phyloP scores from a whole-genome alignment of 2,797 vertebrate species.

The Synanceia verrucosa region DNA sequence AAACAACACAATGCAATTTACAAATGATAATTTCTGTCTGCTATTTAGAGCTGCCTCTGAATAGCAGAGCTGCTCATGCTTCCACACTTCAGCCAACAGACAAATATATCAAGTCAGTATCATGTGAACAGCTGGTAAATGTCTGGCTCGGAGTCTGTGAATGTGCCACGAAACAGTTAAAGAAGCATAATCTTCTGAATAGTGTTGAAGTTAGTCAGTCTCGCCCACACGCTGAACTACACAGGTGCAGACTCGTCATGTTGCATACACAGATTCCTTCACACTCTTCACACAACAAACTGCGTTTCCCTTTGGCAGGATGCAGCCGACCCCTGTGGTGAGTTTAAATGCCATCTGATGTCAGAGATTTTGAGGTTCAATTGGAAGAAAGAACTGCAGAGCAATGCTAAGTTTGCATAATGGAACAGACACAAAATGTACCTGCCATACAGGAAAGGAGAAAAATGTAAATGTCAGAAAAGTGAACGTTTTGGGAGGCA shows the following conservation, averaged over 20 bases:
- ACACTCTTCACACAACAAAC: constrained; percentile 6
- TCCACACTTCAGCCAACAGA: neutral
- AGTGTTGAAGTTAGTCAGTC: neutral
- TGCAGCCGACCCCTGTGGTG: constrained; percentile 59
- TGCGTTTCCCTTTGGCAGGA: constrained; percentile 42
- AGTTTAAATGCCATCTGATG: constrained; percentile 73
- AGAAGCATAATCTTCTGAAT: neutral
- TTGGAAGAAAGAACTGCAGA: constrained; percentile 15
- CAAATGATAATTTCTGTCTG: constrained; percentile 5
- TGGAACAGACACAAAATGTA: constrained; percentile 44
- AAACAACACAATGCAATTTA: constrained; percentile 17
- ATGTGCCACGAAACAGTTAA: neutral
- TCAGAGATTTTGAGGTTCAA: constrained; percentile 48
- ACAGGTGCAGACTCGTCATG: neutral
- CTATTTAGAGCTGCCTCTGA: neutral
- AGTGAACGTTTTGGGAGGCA: constrained; percentile 15
- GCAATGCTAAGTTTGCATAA: constrained; percentile 58
- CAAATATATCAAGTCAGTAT: constrained; percentile 28
- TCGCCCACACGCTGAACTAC: neutral
- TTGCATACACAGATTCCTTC: constrained; percentile 11
- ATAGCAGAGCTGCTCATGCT: neutral
- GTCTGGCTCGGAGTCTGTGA: constrained; percentile 2
- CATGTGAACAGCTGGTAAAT: constrained; percentile 15
- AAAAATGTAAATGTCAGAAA: constrained; percentile 56
- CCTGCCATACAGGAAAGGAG: constrained; percentile 13